Conservation (phyloP, 2,888 invertebrate genomes). For the Lithophane socia region DNA sequence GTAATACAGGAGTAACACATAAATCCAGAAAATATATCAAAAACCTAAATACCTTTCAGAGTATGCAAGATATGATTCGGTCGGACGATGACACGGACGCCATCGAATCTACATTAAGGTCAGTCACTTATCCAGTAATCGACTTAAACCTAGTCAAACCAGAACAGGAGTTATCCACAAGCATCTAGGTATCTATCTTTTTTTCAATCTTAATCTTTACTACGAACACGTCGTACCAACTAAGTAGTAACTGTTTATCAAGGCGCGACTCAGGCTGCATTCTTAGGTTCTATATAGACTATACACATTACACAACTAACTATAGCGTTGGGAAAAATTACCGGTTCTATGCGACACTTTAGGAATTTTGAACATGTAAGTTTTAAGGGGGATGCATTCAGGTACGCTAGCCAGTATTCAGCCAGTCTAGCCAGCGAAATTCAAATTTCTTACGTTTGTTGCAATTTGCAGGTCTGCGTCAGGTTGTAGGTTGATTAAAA, state of each 20-base stretch:
- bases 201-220: constrained; percentile 26
- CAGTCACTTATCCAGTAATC: constrained; percentile 35
- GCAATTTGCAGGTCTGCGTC: too few relatives aligned
- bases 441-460: too few relatives aligned
- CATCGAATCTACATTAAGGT: not conserved
- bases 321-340: constrained; percentile 56
- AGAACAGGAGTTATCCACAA: not conserved
- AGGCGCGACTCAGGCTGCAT: constrained; percentile 46
- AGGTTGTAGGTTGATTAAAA: too few relatives aligned
- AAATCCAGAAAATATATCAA: too few relatives aligned
- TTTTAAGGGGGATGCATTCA: constrained; percentile 7
- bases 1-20: too few relatives aligned
- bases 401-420: too few relatives aligned
- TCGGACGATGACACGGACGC: constrained; percentile 6
- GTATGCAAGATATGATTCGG: not conserved
- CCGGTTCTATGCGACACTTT: constrained; percentile 42
- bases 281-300: constrained; percentile 63
- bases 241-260: constrained; percentile 56
- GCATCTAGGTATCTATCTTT: not conserved
- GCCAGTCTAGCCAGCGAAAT: too few relatives aligned
- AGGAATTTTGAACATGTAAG: constrained; percentile 46
- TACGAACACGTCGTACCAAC: constrained; percentile 14
- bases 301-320: constrained; percentile 57
- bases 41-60: too few relatives aligned
- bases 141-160: constrained; percentile 6